Evolutionary conservation across 1,140 invertebrate species (phyloP).

Genomic region (Coboldia fuscipes): DNA sequence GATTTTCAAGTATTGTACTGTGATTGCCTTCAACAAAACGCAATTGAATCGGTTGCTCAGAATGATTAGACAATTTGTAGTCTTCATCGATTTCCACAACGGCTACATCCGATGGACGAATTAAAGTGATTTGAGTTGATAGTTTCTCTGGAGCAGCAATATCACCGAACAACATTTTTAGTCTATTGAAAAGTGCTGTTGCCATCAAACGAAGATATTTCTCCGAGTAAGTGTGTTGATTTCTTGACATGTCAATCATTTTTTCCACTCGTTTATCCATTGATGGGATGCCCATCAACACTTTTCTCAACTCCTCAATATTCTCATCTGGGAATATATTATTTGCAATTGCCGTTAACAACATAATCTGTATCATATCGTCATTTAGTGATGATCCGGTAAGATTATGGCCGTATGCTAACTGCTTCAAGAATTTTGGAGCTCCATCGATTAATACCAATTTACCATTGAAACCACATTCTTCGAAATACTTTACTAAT

Average conservation of each 20-base stretch:
- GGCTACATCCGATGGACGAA: conserved; percentile 33
- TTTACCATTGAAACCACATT: conserved; percentile 26
- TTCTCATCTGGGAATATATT: conserved; percentile 27
- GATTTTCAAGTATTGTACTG: conserved; percentile 39
- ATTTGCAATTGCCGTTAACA: conserved; percentile 27
- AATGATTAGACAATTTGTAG: conserved; percentile 35
- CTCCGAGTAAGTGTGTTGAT: conserved; percentile 22
- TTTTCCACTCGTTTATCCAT: conserved; percentile 10
- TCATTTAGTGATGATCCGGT: conserved; percentile 21
- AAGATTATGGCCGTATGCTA: conserved; percentile 19
- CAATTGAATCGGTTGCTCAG: conserved; percentile 24
- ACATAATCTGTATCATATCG: conserved; percentile 25
- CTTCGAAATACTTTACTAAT: conserved; percentile 29
- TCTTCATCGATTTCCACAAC: conserved; percentile 29
- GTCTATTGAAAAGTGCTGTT: conserved; percentile 26
- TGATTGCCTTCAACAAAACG: conserved; percentile 48
- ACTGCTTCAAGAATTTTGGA: conserved; percentile 27
- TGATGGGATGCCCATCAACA: conserved; percentile 13
- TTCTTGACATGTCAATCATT: conserved; percentile 12
- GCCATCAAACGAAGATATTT: conserved; percentile 25
- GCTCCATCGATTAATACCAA: conserved; percentile 33
- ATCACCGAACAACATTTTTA: conserved; percentile 28
- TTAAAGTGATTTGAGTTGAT: conserved; percentile 33
- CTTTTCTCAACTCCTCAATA: conserved; percentile 24
- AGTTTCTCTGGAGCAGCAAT: conserved; percentile 15